A percentile compares a stretch with the other conserved stretches of the same genome.
These are phyloP conservation scores for Ferrisia virgata DNA, from an alignment of 2,888 invertebrate genomes.

Conservation along the genomic window DNA sequence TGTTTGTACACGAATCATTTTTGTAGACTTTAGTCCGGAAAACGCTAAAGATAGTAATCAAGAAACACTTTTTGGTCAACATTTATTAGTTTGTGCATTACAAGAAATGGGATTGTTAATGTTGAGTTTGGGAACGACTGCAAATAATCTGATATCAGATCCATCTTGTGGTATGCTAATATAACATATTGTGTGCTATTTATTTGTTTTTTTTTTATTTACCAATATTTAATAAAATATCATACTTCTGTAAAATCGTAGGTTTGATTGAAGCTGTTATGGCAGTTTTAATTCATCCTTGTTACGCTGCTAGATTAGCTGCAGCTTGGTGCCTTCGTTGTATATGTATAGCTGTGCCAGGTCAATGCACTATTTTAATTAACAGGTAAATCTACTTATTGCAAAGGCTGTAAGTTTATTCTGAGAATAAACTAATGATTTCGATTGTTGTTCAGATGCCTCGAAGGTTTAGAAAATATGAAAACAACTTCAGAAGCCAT, in stretches of 20 bases:
- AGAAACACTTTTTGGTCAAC: constrained; percentile 86
- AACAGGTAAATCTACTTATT: constrained; percentile 58
- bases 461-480: constrained; percentile 83
- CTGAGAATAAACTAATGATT: neutral
- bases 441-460: constrained; percentile 58
- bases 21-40: constrained; percentile 79
- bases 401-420: neutral
- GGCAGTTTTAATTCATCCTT: constrained; percentile 87
- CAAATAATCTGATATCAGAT: constrained; percentile 84
- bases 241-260: too few relatives aligned
- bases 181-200: neutral
- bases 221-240: neutral
- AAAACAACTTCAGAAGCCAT: constrained; percentile 85
- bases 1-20: neutral
- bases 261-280: constrained; percentile 74
- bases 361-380: constrained; percentile 88
- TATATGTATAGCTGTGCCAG: constrained; percentile 89
- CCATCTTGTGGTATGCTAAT: constrained; percentile 72
- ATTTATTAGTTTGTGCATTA: constrained; percentile 85
- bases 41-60: constrained; percentile 89
- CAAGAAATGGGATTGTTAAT: constrained; percentile 90
- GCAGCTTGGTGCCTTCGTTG: constrained; percentile 93
- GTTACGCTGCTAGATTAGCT: constrained; percentile 86
- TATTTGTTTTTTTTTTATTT: neutral
- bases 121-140: constrained; percentile 88